A percentile compares a stretch with the other conserved stretches of the same genome.
phyloP scores from a whole-genome alignment of 2,113 vertebrate genomes.

The Myodes glareolus region DNA sequence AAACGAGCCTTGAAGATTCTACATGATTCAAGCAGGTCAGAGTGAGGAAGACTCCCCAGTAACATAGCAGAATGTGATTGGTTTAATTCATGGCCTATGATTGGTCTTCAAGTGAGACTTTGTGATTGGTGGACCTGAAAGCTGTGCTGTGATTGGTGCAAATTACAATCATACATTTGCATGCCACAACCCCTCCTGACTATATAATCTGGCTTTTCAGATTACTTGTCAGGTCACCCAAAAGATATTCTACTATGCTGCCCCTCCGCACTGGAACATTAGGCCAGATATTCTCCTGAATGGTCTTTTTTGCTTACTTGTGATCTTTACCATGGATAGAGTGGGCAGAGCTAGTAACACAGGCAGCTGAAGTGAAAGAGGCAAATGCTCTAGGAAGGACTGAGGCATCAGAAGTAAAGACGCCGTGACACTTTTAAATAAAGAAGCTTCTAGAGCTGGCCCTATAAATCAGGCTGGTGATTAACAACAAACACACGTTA shows the following conservation, averaged over 20 bases:
- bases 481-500: background rate
- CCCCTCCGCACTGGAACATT: background rate
- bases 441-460: background rate
- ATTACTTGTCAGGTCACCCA: background rate
- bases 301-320: background rate
- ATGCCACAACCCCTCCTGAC: background rate
- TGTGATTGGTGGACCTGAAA: background rate
- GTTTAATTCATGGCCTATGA: background rate
- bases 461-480: background rate
- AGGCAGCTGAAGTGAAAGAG: background rate
- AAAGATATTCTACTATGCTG: background rate
- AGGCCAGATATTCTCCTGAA: background rate
- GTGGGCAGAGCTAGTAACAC: background rate
- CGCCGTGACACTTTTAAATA: background rate
- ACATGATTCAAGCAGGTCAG: background rate
- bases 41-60: background rate
- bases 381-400: background rate
- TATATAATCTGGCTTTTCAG: background rate
- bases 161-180: background rate
- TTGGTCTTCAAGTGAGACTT: background rate
- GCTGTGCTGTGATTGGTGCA: background rate
- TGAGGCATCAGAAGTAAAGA: background rate
- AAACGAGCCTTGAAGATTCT: background rate
- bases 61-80: background rate
- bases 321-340: background rate